Conservation (phyloP, 2,888 invertebrate species). For the Pardosa pseudoannulata region DNA sequence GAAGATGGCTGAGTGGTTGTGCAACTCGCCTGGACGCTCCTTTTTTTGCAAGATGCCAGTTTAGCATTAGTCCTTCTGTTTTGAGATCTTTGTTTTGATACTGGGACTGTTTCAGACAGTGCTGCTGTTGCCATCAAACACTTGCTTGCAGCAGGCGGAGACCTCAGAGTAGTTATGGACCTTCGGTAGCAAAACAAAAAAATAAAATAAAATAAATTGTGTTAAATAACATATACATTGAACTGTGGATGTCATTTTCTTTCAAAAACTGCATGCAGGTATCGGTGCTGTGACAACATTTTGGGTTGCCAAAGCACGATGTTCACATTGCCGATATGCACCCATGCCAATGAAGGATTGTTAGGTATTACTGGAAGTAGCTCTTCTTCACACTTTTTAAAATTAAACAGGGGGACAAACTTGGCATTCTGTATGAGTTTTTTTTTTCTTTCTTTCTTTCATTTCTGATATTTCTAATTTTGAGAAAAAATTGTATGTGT, state of each 20-base stretch:
- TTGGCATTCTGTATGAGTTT: too few species aligned
- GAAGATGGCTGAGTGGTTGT: constrained; percentile 79
- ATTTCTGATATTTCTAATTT: too few species aligned
- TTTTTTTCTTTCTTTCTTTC: too few species aligned
- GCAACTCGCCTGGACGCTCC: background rate
- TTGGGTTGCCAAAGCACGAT: too few species aligned
- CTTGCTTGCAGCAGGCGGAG: background rate
- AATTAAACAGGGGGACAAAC: too few species aligned
- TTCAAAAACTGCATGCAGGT: too few species aligned
- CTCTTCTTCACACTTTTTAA: too few species aligned
- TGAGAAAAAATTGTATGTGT: background rate
- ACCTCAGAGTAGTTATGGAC: background rate
- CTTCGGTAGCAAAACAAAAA: background rate
- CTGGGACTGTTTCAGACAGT: constrained; percentile 42
- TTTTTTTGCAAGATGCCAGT: constrained; percentile 60
- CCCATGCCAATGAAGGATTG: too few species aligned
- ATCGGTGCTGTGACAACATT: too few species aligned
- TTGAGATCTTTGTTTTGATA: constrained; percentile 55
- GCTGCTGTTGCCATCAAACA: constrained; percentile 30
- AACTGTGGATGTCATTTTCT: background rate
- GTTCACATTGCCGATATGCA: too few species aligned
- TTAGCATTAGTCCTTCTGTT: constrained; percentile 68
- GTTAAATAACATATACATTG: background rate
- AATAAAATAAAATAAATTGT: background rate
- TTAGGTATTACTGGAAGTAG: too few species aligned